Conservation (phyloP, 2,797 vertebrate species). For the Zonotrichia albicollis region DNA sequence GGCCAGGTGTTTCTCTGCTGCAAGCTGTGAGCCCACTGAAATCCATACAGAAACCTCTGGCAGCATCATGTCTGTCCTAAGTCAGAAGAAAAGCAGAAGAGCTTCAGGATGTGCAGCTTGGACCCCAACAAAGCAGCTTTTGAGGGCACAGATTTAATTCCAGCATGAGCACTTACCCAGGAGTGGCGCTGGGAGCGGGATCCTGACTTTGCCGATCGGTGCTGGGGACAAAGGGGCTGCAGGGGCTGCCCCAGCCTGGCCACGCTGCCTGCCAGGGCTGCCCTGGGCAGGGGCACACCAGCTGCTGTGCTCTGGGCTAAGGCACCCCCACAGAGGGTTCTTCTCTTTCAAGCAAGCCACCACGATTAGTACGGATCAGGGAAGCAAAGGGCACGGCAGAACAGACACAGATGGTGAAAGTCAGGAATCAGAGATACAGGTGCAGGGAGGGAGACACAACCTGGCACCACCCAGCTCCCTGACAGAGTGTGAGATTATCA, state of each 20-base stretch:
- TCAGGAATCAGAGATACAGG: not conserved
- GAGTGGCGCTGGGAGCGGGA: not conserved
- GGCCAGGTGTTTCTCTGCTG: not conserved
- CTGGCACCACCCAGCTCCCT: accelerated
- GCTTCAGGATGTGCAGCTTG: not conserved
- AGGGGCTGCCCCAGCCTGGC: not conserved
- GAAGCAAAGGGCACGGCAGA: not conserved
- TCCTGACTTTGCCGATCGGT: not conserved
- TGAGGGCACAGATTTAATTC: not conserved
- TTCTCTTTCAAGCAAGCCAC: not conserved
- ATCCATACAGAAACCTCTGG: not conserved
- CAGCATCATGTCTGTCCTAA: not conserved
- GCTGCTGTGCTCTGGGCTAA: not conserved
- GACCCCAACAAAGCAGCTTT: not conserved
- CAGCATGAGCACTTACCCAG: not conserved
- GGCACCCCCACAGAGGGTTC: accelerated
- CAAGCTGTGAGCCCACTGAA: not conserved
- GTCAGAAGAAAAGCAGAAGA: not conserved
- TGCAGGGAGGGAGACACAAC: not conserved
- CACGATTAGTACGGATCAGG: accelerated
- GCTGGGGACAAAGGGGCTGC: not conserved
- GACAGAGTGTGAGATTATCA: not conserved
- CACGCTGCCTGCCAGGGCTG: not conserved
- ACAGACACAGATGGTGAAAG: not conserved
- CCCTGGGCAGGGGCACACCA: not conserved